phyloP scores from a whole-genome alignment of 2,888 invertebrate species.

The Penaeus monodon region DNA sequence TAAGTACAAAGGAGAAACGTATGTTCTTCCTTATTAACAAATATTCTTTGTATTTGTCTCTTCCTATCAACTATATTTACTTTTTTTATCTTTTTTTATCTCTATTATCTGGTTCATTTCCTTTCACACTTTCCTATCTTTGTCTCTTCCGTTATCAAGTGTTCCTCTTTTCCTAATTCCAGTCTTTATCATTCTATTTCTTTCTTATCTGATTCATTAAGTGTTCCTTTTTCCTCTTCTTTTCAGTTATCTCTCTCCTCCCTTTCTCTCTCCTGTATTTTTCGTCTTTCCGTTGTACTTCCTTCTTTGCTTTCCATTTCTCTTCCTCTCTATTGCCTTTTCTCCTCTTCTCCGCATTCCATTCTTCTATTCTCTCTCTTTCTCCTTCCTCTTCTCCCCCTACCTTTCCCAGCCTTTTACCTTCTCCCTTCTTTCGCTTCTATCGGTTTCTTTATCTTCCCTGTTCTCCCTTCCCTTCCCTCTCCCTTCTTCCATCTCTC shows the following conservation, averaged over 20 bases:
- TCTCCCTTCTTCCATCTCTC: neutral
- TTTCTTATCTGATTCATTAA: neutral
- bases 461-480: neutral
- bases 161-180: too few species aligned
- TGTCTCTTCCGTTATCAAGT: too few species aligned
- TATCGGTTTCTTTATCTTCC: neutral
- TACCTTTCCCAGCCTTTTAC: neutral
- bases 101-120: too few species aligned
- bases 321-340: neutral
- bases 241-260: neutral
- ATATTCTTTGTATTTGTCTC: too few species aligned
- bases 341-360: neutral
- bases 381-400: neutral
- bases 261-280: neutral
- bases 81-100: too few species aligned
- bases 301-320: neutral
- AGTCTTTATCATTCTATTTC: too few species aligned
- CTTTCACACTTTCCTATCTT: too few species aligned
- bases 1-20: too few species aligned
- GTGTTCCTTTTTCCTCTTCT: neutral
- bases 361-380: neutral
- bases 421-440: neutral
- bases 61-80: too few species aligned
- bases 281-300: neutral
- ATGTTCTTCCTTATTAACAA: too few species aligned